Percentiles rank a stretch among this genome's conserved stretches.
Evolutionary conservation across 2,113 vertebrate species (phyloP).

Genomic region (Oplegnathus fasciatus): DNA sequence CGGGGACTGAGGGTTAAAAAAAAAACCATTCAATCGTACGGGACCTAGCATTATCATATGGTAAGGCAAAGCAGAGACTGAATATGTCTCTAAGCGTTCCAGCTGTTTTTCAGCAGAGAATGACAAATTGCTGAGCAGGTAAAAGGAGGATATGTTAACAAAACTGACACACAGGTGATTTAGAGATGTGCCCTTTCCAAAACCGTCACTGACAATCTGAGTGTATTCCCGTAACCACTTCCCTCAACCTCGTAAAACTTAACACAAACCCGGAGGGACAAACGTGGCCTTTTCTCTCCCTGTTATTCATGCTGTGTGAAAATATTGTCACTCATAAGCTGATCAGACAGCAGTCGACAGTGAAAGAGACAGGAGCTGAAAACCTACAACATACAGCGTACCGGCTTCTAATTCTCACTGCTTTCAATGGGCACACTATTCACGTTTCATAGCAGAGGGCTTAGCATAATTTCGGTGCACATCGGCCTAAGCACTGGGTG

Average conservation of each 20-base stretch:
- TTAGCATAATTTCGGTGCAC: conserved; percentile 37
- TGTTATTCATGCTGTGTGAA: conserved; percentile 31
- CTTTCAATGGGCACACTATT: conserved; percentile 9
- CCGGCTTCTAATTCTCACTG: neutral
- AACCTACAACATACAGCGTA: neutral
- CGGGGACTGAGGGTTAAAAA: conserved; percentile 31
- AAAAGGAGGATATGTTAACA: neutral
- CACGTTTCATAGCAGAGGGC: conserved; percentile 22
- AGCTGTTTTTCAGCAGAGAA: neutral
- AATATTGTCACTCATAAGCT: conserved; percentile 32
- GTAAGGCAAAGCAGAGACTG: neutral
- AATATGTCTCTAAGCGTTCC: neutral
- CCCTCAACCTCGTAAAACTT: conserved; percentile 4
- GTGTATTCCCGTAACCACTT: neutral
- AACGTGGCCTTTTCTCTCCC: conserved; percentile 32
- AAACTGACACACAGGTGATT: conserved; percentile 4
- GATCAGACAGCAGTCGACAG: conserved; percentile 33
- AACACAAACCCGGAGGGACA: conserved; percentile 35
- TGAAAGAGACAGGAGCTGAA: conserved; percentile 28
- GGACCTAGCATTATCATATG: neutral
- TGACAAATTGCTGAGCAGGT: neutral
- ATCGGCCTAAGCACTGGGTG: conserved; percentile 32
- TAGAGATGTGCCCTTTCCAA: conserved; percentile 14
- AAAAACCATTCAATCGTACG: neutral
- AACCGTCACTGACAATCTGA: conserved; percentile 17